phyloP scores from a whole-genome alignment of 2,888 invertebrate genomes.

The Xestobium rufovillosum region DNA sequence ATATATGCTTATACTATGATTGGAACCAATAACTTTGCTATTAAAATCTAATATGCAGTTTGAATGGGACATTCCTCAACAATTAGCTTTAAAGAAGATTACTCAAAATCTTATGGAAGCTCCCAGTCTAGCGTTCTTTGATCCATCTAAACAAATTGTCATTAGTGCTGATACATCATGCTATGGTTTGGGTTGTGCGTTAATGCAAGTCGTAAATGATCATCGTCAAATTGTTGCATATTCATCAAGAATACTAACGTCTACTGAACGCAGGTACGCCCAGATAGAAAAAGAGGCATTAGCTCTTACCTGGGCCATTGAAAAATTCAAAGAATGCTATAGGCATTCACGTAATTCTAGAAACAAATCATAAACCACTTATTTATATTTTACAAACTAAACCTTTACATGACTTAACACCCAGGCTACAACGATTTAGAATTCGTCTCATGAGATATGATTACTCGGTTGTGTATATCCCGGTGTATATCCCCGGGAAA shows the following conservation, averaged over 20 bases:
- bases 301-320: slow-evolving; percentile 29
- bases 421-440: slow-evolving; percentile 34
- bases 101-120: slow-evolving; percentile 19
- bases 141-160: slow-evolving; percentile 22
- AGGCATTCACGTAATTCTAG: slow-evolving; percentile 27
- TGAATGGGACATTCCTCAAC: slow-evolving; percentile 6
- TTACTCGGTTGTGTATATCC: slow-evolving; percentile 20
- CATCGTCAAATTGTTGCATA: slow-evolving; percentile 25
- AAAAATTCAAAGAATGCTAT: slow-evolving; percentile 30
- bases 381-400: slow-evolving; percentile 32
- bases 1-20: too few species aligned
- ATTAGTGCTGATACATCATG: slow-evolving; percentile 27
- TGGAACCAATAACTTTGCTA: slow-evolving; percentile 1
- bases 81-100: slow-evolving; percentile 6
- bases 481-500: slow-evolving; percentile 25
- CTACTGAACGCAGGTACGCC: slow-evolving; percentile 28
- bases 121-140: slow-evolving; percentile 30
- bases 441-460: slow-evolving; percentile 29
- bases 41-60: not conserved
- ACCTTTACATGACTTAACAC: slow-evolving; percentile 32
- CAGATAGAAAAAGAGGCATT: slow-evolving; percentile 36
- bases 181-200: slow-evolving; percentile 21
- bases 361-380: slow-evolving; percentile 36
- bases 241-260: slow-evolving; percentile 27
- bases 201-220: slow-evolving; percentile 17